These are phyloP conservation scores for Nomada ferruginata DNA, from an alignment of 2,888 invertebrate species.

Conservation along the genomic window DNA sequence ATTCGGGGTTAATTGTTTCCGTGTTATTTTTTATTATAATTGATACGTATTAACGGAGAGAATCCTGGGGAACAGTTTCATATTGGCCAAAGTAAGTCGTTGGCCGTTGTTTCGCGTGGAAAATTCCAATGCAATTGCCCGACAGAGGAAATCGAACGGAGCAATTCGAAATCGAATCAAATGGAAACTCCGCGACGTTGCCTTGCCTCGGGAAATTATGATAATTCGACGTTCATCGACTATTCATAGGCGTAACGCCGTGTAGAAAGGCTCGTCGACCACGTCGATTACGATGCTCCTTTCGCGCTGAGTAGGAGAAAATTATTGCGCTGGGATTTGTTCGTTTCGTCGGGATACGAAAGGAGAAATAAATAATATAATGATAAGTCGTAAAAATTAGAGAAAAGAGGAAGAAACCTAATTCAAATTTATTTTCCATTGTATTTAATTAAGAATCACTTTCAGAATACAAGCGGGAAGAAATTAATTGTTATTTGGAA, in stretches of 20 bases:
- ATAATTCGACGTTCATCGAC: conserved; percentile 38
- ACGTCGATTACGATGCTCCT: background rate
- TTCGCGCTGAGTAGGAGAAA: background rate
- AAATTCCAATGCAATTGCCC: background rate
- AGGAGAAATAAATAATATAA: background rate
- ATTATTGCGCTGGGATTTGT: background rate
- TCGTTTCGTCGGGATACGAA: background rate
- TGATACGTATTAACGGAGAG: no score
- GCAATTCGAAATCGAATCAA: conserved; percentile 12
- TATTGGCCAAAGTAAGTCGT: background rate
- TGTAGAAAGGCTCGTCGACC: background rate
- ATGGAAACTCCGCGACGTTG: background rate
- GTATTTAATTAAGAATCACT: no score
- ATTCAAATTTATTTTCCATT: no score
- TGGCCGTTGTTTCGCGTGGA: background rate
- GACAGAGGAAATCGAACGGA: background rate
- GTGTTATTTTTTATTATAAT: background rate
- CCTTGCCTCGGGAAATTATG: conserved; percentile 30
- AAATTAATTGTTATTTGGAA: no score
- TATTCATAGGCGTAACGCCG: conserved; percentile 18
- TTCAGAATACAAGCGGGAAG: no score
- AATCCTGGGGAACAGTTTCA: no score
- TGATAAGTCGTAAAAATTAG: no score
- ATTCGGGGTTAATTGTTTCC: background rate
- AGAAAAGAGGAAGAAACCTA: no score